Evolutionary conservation across 2,113 vertebrate genomes (phyloP), one percentile per base, ranked within the genome.

Genomic region (Lucifuga dentata): DNA sequence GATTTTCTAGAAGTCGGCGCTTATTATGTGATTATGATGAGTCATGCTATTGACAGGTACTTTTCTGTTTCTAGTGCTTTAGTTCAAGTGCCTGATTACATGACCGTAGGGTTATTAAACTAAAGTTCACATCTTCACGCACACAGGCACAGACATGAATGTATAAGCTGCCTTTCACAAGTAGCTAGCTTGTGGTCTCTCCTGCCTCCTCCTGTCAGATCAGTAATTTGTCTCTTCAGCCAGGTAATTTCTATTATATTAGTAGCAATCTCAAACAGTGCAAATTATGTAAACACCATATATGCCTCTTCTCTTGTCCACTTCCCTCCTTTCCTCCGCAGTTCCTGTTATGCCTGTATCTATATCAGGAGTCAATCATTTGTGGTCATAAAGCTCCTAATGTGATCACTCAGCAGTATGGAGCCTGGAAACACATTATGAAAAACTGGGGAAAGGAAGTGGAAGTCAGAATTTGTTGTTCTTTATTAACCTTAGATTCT

Each of bases 361-460:
- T 89, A 76, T 87, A 81, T 83, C 87, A 86, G 69, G 76, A 87
- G 89, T 88, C 91, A 78, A 88, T 90, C 86, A 83, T 3, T 83
- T 60, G 71, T 84, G 79, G 85, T 44, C 87, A 93, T 94, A 93
- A 93, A 90, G 91, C 89, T 77, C n/a, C 24, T 80, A 85, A 78
- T 67, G 11, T 82, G 75, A 87, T 48, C 82, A 76, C 76, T 51
- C 57, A 45, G 59, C 57, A 68, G 41, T 20, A 41, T 19, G 15
- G 29, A 41, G 59, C 15, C 3, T 11, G 44, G 16, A 44, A 12
- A 19, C 50, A 24, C 26, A 9, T 35, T 53, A 26, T 43, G 43
- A 46, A 40, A 23, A n/a, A n/a, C n/a, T n/a, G n/a, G n/a, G 60
- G 17, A 23, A 16, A 11, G 17, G 38, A 36, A 15, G 45, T 38